Percentiles rank a stretch among this genome's conserved stretches.
Evolutionary conservation across 1,140 invertebrate genomes (phyloP).

Genomic region (Drosophila watanabei): DNA sequence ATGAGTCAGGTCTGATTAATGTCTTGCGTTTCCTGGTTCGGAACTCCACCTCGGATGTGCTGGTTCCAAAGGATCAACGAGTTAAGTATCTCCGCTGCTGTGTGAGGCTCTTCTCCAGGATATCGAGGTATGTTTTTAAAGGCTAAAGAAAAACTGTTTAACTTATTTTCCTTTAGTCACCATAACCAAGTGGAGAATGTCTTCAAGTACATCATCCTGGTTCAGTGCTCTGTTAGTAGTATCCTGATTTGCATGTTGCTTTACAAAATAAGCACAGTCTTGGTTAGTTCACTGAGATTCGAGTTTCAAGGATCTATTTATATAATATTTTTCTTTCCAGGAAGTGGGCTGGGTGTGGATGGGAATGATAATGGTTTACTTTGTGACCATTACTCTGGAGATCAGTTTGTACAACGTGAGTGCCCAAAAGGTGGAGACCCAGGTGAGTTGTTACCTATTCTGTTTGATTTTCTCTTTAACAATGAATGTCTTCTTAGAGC

Average conservation of each 20-base stretch:
- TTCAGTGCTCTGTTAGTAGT: conserved; percentile 68
- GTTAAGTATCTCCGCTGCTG: conserved; percentile 58
- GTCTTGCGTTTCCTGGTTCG: conserved; percentile 56
- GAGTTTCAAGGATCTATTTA: neutral
- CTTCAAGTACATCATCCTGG: conserved; percentile 73
- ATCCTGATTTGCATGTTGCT: conserved; percentile 75
- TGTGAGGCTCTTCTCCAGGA: conserved; percentile 61
- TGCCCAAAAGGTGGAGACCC: conserved; percentile 65
- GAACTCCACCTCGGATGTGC: conserved; percentile 50
- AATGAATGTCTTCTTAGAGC: conserved; percentile 32
- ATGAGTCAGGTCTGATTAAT: conserved; percentile 61
- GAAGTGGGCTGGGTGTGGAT: conserved; percentile 64
- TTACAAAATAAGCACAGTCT: conserved; percentile 69
- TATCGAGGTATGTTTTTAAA: conserved; percentile 33
- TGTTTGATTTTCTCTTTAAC: neutral
- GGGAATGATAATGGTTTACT: conserved; percentile 74
- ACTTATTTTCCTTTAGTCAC: conserved; percentile 39
- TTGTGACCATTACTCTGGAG: conserved; percentile 66
- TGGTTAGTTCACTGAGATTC: conserved; percentile 36
- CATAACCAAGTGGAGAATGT: conserved; percentile 59
- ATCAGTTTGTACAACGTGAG: conserved; percentile 70
- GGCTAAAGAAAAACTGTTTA: neutral
- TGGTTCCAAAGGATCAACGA: conserved; percentile 45
- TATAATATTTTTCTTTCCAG: conserved; percentile 4
- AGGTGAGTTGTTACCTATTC: conserved; percentile 18